Evolutionary conservation across 2,888 invertebrate genomes (phyloP).

Genomic region (Hirtodrosophila confusa): DNA sequence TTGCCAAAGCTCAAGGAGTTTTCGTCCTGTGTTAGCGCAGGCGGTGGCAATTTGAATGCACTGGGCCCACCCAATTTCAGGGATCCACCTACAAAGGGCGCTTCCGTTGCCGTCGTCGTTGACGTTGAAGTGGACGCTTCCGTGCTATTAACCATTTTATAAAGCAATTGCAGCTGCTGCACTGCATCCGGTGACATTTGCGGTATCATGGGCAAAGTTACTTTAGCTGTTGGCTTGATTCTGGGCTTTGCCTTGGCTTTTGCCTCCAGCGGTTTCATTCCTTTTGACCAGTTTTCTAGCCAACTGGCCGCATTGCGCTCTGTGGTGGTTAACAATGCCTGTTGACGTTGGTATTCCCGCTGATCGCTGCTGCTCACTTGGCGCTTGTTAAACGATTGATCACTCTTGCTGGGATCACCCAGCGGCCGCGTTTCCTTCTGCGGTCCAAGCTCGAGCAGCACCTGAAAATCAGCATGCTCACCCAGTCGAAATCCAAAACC

Average conservation of each 20-base stretch:
- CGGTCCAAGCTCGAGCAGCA: slow-evolving; percentile 90
- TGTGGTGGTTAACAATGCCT: slow-evolving; percentile 83
- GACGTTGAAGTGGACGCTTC: slow-evolving; percentile 33
- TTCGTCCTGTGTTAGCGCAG: slow-evolving; percentile 47
- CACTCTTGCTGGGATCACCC: slow-evolving; percentile 84
- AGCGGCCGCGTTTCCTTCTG: slow-evolving; percentile 90
- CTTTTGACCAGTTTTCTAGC: slow-evolving; percentile 87
- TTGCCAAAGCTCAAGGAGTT: slow-evolving; percentile 32
- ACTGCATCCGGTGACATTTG: slow-evolving; percentile 83
- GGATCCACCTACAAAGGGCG: slow-evolving; percentile 22
- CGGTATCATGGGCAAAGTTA: slow-evolving; percentile 56
- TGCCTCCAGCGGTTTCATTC: slow-evolving; percentile 82
- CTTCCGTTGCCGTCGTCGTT: slow-evolving; percentile 24
- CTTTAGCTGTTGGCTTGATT: slow-evolving; percentile 14
- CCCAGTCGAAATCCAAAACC: slow-evolving; percentile 93
- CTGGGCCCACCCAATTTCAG: slow-evolving; percentile 41
- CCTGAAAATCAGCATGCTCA: slow-evolving; percentile 92
- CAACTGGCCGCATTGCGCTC: slow-evolving; percentile 83
- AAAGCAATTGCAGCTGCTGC: slow-evolving; percentile 82
- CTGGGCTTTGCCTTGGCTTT: slow-evolving; percentile 30
- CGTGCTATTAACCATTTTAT: slow-evolving; percentile 75
- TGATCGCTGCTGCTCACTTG: slow-evolving; percentile 77
- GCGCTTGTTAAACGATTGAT: slow-evolving; percentile 81
- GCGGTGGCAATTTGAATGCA: slow-evolving; percentile 60
- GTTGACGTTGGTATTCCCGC: slow-evolving; percentile 61